Base-by-base conservation (phyloP, 2,888 invertebrate genomes). In the Pharmacophagus antenor region DNA sequence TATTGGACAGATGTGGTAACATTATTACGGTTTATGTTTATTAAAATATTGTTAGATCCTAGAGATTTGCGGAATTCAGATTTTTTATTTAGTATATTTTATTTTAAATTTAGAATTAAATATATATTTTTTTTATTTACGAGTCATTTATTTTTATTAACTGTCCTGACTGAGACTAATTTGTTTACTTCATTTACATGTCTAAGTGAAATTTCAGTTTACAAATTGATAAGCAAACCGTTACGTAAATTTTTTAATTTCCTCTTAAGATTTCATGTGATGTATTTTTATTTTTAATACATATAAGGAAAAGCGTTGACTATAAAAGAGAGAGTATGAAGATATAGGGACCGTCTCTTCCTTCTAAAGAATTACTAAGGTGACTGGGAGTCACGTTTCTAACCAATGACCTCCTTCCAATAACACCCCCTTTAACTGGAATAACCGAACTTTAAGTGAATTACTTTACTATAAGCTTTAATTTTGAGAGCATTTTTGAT, bases 381-480 rank as follows among this genome's bases (percentile, higher is more conserved):
- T 69, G 62, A 65, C 64, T 68, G 71, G 77, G 78, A 78, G 82
- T 85, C 87, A 88, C 86, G 85, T 85, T 77, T 65, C 67, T 66
- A 67, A 71, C 76, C 78, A 77, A 82, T 84, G 80, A 79, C 70
- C 72, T 72, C 76, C 70, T 71, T 72, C 68, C 70, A 74, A 69
- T 68, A 82, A 78, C 71, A 74, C 74, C 71, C 70, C 70, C 52
- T 75, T 72, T 76, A 75, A 75, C 74, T 76, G 55, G 69, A 74
- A 76, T 56, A 20, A 49, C 48, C 49, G 18, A 74, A 73, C 56
- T 55, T 63, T 73, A 77, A 64, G 76, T 78, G 80, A 57, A 70
- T 73, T 64, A 62, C 58, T 61, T 53, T 62, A 59, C 54, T 18
- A 54, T 56, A 62, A 4, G n/a, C 15, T 8, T n/a, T n/a, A n/a